A percentile compares a stretch with the other conserved stretches of the same genome.
phyloP scores from a whole-genome alignment of 2,888 invertebrate species.

The Catonia carolina region DNA sequence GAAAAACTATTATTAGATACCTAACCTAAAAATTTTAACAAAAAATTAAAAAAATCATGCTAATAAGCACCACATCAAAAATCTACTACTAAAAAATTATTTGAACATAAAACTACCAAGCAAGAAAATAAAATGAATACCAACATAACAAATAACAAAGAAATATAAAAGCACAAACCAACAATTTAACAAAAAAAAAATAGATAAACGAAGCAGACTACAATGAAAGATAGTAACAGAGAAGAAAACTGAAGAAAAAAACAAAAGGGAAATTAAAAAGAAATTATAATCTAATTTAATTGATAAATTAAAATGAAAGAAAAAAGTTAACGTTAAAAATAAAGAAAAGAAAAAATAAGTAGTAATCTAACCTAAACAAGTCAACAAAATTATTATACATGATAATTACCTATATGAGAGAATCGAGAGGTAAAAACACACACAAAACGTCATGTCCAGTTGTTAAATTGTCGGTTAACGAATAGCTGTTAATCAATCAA shows the following conservation, averaged over 20 bases:
- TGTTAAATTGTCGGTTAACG: no score
- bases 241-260: not conserved
- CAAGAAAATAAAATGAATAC: no score
- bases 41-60: no score
- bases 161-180: not conserved
- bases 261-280: no score
- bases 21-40: no score
- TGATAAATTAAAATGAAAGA: not conserved
- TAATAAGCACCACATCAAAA: not conserved
- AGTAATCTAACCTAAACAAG: not conserved
- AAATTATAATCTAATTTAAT: no score
- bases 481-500: no score
- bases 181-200: not conserved
- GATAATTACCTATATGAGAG: no score
- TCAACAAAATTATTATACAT: not conserved
- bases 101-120: no score
- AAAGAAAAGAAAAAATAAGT: not conserved
- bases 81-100: not conserved
- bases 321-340: not conserved
- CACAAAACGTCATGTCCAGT: no score
- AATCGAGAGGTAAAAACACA: no score
- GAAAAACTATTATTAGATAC: no score
- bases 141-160: not conserved
- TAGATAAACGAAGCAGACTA: not conserved
- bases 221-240: not conserved